Conservation (phyloP, 2,888 invertebrate genomes). For the Theretra japonica region DNA sequence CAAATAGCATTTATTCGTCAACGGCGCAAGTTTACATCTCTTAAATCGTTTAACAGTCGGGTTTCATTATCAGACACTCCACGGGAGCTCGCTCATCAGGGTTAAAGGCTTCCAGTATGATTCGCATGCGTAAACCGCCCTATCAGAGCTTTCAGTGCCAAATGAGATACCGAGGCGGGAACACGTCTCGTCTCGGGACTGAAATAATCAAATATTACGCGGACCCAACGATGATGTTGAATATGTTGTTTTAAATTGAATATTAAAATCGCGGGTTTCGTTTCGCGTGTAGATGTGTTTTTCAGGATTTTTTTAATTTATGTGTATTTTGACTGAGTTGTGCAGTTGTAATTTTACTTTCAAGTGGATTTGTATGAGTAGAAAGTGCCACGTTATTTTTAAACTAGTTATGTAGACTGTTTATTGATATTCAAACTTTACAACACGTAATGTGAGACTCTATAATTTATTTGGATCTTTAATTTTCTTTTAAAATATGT, state of each 20-base stretch:
- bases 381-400: neutral
- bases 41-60: conserved; percentile 66
- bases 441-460: neutral
- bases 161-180: conserved; percentile 54
- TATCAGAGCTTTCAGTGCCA: conserved; percentile 70
- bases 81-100: conserved; percentile 66
- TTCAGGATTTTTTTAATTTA: neutral
- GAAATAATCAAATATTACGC: conserved; percentile 23
- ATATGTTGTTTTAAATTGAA: conserved; percentile 6
- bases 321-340: conserved; percentile 8
- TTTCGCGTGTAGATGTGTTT: neutral
- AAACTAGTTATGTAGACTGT: conserved; percentile 23
- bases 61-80: conserved; percentile 72
- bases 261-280: neutral
- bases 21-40: conserved; percentile 50
- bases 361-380: neutral
- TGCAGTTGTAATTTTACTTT: neutral
- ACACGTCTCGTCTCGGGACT: conserved; percentile 53
- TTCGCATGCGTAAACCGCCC: conserved; percentile 78
- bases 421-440: neutral
- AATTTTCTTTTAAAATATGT: no score
- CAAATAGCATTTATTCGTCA: conserved; percentile 36
- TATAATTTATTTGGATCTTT: neutral
- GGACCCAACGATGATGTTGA: conserved; percentile 22
- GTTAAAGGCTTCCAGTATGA: conserved; percentile 61